Percentiles rank a stretch among this genome's conserved stretches.
phyloP scores from a whole-genome alignment of 1,140 invertebrate species.

The Neodiprion virginianus region DNA sequence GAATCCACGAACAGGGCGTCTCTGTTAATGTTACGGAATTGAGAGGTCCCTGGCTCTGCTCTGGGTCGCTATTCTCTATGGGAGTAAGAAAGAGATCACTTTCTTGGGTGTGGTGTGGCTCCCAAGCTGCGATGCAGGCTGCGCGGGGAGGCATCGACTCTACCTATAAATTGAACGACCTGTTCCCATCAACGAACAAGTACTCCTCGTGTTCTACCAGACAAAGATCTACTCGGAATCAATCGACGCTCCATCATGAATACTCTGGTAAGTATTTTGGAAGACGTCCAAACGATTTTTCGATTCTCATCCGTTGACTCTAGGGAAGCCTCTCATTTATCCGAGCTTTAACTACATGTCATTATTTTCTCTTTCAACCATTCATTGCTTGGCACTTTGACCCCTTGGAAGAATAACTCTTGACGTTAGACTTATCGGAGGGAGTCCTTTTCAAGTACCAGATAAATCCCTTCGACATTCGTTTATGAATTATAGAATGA shows the following conservation, averaged over 20 bases:
- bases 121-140: background rate
- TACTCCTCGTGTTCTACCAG: slow-evolving; percentile 33
- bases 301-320: background rate
- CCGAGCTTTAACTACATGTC: too few species aligned
- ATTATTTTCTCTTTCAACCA: too few species aligned
- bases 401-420: too few species aligned
- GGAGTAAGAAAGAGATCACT: slow-evolving; percentile 46
- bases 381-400: too few species aligned
- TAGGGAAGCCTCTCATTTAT: too few species aligned
- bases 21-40: slow-evolving; percentile 49
- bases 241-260: slow-evolving; percentile 32
- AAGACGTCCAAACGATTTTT: background rate
- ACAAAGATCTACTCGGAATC: slow-evolving; percentile 18
- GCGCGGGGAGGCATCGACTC: slow-evolving; percentile 33
- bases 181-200: slow-evolving; percentile 38
- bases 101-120: slow-evolving; percentile 48
- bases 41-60: slow-evolving; percentile 25
- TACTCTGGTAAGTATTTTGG: slow-evolving; percentile 36
- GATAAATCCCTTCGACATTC: too few species aligned
- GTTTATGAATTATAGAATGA: too few species aligned
- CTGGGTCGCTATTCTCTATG: background rate
- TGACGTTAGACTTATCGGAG: too few species aligned
- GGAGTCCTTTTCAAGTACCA: too few species aligned
- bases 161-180: slow-evolving; percentile 59
- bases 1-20: background rate